These are phyloP conservation scores for Torymus texanus DNA, from an alignment of 2,888 invertebrate genomes.

Conservation along the genomic window DNA sequence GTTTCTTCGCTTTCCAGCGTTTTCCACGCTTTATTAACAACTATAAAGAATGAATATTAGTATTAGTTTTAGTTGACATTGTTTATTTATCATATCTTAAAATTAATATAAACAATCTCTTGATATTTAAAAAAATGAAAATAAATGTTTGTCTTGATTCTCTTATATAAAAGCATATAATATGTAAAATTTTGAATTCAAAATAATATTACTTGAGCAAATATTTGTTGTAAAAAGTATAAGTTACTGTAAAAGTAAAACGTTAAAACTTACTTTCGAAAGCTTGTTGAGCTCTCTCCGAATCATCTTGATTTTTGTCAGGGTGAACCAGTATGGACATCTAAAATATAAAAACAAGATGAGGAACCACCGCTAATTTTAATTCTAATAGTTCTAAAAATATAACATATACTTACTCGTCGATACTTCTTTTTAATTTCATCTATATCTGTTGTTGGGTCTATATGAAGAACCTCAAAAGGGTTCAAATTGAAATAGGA, in stretches of 20 bases:
- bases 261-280: conserved; percentile 81
- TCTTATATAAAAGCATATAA: no score
- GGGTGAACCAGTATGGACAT: conserved; percentile 99
- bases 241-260: not conserved
- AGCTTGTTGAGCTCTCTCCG: conserved; percentile 93
- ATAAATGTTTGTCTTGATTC: no score
- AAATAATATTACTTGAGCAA: no score
- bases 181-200: no score
- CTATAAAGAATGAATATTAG: conserved; percentile 70
- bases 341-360: conserved; percentile 73
- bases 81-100: no score
- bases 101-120: no score
- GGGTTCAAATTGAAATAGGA: conserved; percentile 99
- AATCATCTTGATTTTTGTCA: conserved; percentile 98
- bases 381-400: not conserved
- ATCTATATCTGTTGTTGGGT: conserved; percentile 91
- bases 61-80: conserved; percentile 10
- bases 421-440: conserved; percentile 98
- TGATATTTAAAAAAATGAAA: no score
- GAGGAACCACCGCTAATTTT: not conserved
- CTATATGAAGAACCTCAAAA: conserved; percentile 92
- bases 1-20: conserved; percentile 96
- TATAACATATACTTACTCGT: conserved; percentile 76
- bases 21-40: conserved; percentile 96
- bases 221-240: no score